Conservation (phyloP, 2,888 invertebrate species). For the Nasonia oneida region DNA sequence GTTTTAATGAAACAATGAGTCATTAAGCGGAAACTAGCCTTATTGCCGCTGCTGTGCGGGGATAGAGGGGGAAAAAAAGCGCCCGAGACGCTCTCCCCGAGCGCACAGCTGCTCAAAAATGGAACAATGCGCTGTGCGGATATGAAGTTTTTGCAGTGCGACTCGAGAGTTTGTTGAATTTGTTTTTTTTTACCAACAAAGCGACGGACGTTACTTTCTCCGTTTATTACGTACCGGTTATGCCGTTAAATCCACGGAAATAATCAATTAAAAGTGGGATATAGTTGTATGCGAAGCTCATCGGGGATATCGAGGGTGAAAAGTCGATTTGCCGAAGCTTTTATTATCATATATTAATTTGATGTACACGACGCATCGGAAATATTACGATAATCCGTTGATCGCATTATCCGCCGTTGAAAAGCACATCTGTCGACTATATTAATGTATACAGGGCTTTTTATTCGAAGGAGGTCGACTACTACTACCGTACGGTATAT, state of each 20-base stretch:
- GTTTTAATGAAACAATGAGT: conserved; percentile 15
- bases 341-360: background rate
- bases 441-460: background rate
- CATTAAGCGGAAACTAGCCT: background rate
- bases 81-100: background rate
- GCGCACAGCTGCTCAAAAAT: background rate
- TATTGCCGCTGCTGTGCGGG: background rate
- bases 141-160: background rate
- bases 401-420: background rate
- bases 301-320: too few relatives aligned
- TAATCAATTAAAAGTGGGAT: background rate
- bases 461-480: background rate
- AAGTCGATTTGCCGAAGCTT: too few relatives aligned
- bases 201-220: background rate
- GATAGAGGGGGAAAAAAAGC: background rate
- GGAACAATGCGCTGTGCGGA: conserved; percentile 14
- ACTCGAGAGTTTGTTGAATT: background rate
- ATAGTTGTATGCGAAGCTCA: background rate
- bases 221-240: background rate
- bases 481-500: background rate
- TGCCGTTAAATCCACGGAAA: background rate
- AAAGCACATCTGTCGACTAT: too few relatives aligned
- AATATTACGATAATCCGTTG: background rate
- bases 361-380: background rate
- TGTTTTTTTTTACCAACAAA: background rate